Conservation (phyloP, 2,888 invertebrate genomes). For the Calameuta filiformis region DNA sequence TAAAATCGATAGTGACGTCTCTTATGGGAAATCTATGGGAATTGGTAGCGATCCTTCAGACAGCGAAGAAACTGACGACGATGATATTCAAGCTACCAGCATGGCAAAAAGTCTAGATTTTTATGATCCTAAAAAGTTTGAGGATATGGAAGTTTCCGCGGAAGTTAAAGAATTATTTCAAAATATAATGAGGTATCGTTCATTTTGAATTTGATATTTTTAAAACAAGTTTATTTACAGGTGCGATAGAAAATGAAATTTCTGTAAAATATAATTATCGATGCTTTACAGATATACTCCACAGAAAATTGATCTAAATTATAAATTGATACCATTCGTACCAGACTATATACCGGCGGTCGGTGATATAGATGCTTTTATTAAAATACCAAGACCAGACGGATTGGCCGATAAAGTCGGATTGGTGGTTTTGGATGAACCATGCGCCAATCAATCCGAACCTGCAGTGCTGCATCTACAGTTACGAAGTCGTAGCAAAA, state of each 20-base stretch:
- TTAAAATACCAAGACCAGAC: slow-evolving; percentile 91
- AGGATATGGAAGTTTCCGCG: slow-evolving; percentile 81
- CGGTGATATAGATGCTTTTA: slow-evolving; percentile 98
- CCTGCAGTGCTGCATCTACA: slow-evolving; percentile 94
- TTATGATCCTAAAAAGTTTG: slow-evolving; percentile 87
- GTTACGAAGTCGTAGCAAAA: slow-evolving; percentile 70
- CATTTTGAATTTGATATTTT: not conserved
- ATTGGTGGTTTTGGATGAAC: slow-evolving; percentile 90
- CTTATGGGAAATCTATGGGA: slow-evolving; percentile 39
- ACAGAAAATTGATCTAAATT: slow-evolving; percentile 89
- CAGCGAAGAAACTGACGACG: slow-evolving; percentile 61
- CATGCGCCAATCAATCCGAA: slow-evolving; percentile 94
- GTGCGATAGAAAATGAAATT: not conserved
- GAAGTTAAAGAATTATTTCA: slow-evolving; percentile 94
- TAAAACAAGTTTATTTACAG: not conserved
- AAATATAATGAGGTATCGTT: slow-evolving; percentile 82
- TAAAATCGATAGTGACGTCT: slow-evolving; percentile 23
- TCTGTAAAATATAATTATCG: not conserved
- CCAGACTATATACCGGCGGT: slow-evolving; percentile 98
- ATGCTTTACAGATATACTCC: slow-evolving; percentile 82
- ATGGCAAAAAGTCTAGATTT: slow-evolving; percentile 46
- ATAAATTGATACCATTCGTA: slow-evolving; percentile 92
- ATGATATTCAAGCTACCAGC: slow-evolving; percentile 49
- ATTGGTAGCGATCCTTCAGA: slow-evolving; percentile 56
- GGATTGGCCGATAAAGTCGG: slow-evolving; percentile 75